Percentiles rank a stretch among this genome's conserved stretches.
Evolutionary conservation across 2,113 vertebrate species (phyloP).

Genomic region (Fregetta grallaria): DNA sequence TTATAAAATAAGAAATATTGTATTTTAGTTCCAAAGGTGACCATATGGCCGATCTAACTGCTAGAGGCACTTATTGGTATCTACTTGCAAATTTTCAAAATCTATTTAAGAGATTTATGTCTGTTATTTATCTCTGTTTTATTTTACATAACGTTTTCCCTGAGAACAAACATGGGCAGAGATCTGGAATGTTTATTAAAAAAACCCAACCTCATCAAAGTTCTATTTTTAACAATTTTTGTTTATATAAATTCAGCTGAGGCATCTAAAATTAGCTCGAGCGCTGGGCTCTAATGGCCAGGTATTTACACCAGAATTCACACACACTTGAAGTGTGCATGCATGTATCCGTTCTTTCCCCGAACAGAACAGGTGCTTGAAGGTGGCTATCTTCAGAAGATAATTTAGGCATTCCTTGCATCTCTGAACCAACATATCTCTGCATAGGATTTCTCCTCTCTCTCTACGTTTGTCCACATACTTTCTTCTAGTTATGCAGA

Average conservation of each 20-base stretch:
- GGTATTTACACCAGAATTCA: not conserved
- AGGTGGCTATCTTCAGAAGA: not conserved
- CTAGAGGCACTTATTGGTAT: not conserved
- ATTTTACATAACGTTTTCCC: not conserved
- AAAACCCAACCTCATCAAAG: not conserved
- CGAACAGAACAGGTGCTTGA: not conserved
- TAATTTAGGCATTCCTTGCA: not conserved
- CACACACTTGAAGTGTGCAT: not conserved
- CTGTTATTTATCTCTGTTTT: not conserved
- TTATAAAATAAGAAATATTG: not conserved
- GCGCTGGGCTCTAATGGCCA: not conserved
- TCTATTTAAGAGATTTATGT: not conserved
- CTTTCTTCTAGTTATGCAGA: not conserved
- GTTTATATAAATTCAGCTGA: not conserved
- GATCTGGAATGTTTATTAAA: not conserved
- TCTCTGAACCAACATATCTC: not conserved
- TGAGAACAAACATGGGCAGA: not conserved
- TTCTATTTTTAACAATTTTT: not conserved
- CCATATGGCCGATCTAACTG: not conserved
- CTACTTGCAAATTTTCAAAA: not conserved
- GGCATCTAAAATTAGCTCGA: not conserved
- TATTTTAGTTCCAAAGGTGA: not conserved
- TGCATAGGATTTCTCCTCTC: not conserved
- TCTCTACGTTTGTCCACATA: not conserved
- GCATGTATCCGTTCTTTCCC: not conserved